Conservation (phyloP, 2,888 invertebrate genomes). For the Apamea monoglypha region DNA sequence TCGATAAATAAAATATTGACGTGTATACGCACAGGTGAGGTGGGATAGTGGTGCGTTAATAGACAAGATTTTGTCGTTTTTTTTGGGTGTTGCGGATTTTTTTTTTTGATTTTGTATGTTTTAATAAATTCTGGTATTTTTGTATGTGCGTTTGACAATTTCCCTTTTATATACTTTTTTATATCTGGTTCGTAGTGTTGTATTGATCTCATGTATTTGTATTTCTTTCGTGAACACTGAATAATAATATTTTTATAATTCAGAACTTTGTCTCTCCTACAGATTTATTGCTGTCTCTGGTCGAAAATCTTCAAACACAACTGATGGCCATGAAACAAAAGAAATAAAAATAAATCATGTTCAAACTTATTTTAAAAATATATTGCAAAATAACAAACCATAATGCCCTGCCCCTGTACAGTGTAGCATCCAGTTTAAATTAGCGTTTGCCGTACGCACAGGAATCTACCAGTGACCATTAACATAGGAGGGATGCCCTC, state of each 20-base stretch:
- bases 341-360: background rate
- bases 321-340: background rate
- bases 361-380: background rate
- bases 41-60: conserved; percentile 39
- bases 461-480: conserved; percentile 80
- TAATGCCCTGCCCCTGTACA: conserved; percentile 67
- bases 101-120: background rate
- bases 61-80: conserved; percentile 14
- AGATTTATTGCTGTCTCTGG: background rate
- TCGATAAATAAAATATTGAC: conserved; percentile 89
- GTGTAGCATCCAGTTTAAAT: conserved; percentile 82
- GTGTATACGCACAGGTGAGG: conserved; percentile 72
- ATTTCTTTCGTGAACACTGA: background rate
- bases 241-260: background rate
- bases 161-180: background rate
- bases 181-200: background rate
- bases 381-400: conserved; percentile 29
- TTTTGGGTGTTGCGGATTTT: background rate
- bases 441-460: conserved; percentile 80
- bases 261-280: background rate
- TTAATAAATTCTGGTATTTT: background rate
- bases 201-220: background rate
- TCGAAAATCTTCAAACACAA: background rate
- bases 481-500: conserved; percentile 83
- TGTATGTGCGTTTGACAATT: background rate